These are phyloP conservation scores for Rutpela maculata DNA, from an alignment of 2,888 invertebrate genomes.

Conservation along the genomic window DNA sequence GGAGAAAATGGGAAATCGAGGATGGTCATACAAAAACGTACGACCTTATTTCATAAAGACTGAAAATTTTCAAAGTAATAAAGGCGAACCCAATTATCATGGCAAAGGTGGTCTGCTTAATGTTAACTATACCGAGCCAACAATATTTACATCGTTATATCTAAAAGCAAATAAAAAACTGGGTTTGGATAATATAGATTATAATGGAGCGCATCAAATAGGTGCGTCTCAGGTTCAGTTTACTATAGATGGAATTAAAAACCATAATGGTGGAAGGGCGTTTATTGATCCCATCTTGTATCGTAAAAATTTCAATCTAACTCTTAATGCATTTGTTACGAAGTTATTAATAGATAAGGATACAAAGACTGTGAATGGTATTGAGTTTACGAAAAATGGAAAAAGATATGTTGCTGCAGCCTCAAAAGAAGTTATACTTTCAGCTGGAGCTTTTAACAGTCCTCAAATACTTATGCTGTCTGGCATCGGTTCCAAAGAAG, in stretches of 20 bases:
- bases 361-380: constrained; percentile 80
- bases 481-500: constrained; percentile 66
- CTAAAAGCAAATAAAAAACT: constrained; percentile 85
- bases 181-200: constrained; percentile 83
- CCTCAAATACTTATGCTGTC: constrained; percentile 89
- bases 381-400: constrained; percentile 84
- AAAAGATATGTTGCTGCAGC: constrained; percentile 80
- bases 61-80: constrained; percentile 76
- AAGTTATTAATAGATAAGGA: constrained; percentile 81
- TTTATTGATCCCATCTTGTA: constrained; percentile 70
- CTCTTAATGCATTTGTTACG: constrained; percentile 85
- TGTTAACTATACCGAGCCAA: neutral
- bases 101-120: neutral
- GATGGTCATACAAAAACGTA: constrained; percentile 90
- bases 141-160: constrained; percentile 73
- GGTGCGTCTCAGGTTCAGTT: constrained; percentile 76
- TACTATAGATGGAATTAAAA: constrained; percentile 84
- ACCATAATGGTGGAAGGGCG: constrained; percentile 77
- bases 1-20: constrained; percentile 85
- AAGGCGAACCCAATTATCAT: constrained; percentile 3
- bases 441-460: constrained; percentile 88
- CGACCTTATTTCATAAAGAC: constrained; percentile 90
- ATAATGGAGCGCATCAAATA: constrained; percentile 78
- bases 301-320: constrained; percentile 84
- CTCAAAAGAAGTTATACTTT: constrained; percentile 86